Percentiles rank a stretch among this genome's conserved stretches.
These are phyloP conservation scores for Drosophila navojoa DNA, from an alignment of 1,140 invertebrate genomes.

Conservation along the genomic window DNA sequence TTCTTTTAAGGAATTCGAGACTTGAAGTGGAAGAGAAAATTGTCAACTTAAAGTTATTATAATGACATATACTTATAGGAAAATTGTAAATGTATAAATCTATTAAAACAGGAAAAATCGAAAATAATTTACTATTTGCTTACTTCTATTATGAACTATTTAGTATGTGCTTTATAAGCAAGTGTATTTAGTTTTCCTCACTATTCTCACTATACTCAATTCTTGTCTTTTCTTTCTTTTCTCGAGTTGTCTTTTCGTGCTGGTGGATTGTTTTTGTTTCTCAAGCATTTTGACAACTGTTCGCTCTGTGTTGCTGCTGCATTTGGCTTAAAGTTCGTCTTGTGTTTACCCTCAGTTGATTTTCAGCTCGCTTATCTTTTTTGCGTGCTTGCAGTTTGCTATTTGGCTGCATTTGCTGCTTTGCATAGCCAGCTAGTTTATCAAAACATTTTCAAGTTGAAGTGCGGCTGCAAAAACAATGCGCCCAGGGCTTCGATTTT, in stretches of 20 bases:
- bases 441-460: slow-evolving; percentile 79
- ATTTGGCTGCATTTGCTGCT: slow-evolving; percentile 44
- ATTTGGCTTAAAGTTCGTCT: slow-evolving; percentile 67
- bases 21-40: too few relatives aligned
- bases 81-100: too few relatives aligned
- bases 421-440: slow-evolving; percentile 69
- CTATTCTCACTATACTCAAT: background rate
- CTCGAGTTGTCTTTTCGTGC: slow-evolving; percentile 2
- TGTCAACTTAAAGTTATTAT: too few relatives aligned
- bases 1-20: too few relatives aligned
- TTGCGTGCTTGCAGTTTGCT: slow-evolving; percentile 7
- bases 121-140: too few relatives aligned
- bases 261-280: slow-evolving; percentile 12
- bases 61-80: too few relatives aligned
- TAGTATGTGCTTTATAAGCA: background rate
- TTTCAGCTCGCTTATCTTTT: background rate
- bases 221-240: background rate
- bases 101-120: too few relatives aligned
- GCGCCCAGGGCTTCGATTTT: slow-evolving; percentile 71
- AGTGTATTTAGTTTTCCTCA: background rate
- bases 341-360: slow-evolving; percentile 21
- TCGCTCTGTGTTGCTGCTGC: slow-evolving; percentile 44
- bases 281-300: slow-evolving; percentile 60
- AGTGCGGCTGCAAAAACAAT: slow-evolving; percentile 79
- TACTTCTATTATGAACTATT: background rate